Evolutionary conservation across 2,113 vertebrate species (phyloP).

Genomic region (Trochalopteron elliotii): DNA sequence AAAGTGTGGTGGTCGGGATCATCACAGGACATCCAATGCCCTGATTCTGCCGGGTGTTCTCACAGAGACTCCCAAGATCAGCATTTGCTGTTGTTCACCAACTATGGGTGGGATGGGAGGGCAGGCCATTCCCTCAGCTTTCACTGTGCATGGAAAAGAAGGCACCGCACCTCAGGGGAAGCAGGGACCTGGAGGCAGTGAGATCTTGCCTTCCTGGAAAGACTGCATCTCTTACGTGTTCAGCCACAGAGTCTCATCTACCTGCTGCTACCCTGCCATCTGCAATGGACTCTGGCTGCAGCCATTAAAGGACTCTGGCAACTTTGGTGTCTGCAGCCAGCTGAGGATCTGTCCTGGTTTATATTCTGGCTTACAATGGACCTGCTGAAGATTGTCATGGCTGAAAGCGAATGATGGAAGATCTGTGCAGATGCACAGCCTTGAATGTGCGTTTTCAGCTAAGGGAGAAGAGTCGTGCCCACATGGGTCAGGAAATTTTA

Average conservation of each 20-base stretch:
- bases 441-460: constrained; percentile 3
- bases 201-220: neutral
- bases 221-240: neutral
- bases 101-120: neutral
- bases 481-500: constrained; percentile 6
- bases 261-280: neutral
- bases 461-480: neutral
- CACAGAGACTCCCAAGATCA: neutral
- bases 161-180: neutral
- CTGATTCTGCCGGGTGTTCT: neutral
- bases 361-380: neutral
- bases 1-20: neutral
- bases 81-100: neutral
- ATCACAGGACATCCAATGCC: neutral
- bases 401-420: neutral
- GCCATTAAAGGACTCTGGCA: neutral
- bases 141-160: neutral
- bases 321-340: neutral
- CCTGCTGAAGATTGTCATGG: neutral
- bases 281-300: neutral
- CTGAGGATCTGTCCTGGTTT: neutral
- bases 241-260: rapidly evolving
- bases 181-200: neutral
- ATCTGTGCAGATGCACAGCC: neutral
- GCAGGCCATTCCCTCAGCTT: neutral